These are phyloP conservation scores for Arizona elegans DNA, from an alignment of 2,113 vertebrate species.

Conservation along the genomic window DNA sequence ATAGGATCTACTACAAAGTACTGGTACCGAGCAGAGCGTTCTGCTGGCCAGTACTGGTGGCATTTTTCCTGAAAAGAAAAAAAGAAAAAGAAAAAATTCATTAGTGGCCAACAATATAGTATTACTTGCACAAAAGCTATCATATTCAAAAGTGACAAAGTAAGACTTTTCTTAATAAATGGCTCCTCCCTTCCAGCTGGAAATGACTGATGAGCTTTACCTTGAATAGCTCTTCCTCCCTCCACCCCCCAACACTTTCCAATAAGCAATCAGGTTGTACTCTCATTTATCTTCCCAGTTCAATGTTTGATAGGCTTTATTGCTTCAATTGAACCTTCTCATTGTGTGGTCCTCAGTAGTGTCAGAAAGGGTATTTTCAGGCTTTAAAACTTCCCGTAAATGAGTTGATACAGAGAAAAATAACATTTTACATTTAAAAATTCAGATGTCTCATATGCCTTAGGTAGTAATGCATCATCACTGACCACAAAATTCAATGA, in stretches of 20 bases:
- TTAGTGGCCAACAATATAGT: neutral
- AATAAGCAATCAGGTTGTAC: neutral
- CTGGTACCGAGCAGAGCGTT: conserved; percentile 94
- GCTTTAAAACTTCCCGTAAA: neutral
- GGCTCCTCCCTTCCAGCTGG: neutral
- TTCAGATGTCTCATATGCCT: neutral
- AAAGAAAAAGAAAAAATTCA: neutral
- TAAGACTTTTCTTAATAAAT: neutral
- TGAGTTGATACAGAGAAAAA: neutral
- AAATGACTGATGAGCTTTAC: neutral
- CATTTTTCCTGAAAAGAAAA: conserved; percentile 86
- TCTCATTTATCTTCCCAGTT: neutral
- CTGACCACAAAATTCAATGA: neutral
- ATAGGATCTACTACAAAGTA: conserved; percentile 98
- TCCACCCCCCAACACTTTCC: neutral
- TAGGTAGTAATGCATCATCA: neutral
- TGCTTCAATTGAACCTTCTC: neutral
- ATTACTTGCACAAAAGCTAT: neutral
- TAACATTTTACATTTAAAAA: neutral
- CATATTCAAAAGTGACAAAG: neutral
- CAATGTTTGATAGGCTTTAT: neutral
- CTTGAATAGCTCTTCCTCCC: neutral
- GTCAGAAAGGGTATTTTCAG: neutral
- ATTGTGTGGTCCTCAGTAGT: neutral
- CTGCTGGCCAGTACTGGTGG: conserved; percentile 97